Evolutionary conservation across 2,797 vertebrate species (phyloP).

Genomic region (Cichlasoma orientale): DNA sequence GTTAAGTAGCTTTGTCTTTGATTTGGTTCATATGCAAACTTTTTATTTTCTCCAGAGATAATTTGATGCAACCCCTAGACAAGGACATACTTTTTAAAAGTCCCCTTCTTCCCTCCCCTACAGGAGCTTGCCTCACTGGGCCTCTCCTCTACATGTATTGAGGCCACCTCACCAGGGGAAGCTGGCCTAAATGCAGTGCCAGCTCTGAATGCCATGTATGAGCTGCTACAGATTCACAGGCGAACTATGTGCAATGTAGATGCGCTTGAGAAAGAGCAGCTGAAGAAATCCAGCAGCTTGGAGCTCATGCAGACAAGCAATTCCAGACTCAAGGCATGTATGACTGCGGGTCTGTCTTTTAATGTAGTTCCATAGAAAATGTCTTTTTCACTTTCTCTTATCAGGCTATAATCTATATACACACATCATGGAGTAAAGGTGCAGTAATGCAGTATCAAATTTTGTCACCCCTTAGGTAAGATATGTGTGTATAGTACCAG

Average conservation of each 20-base stretch:
- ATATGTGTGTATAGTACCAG: neutral
- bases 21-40: neutral
- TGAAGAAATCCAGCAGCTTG: constrained; percentile 89
- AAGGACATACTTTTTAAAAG: neutral
- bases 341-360: neutral
- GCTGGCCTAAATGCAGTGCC: constrained; percentile 80
- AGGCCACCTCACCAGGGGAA: constrained; percentile 70
- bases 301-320: constrained; percentile 91
- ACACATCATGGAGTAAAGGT: neutral
- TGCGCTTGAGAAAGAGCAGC: constrained; percentile 88
- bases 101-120: neutral
- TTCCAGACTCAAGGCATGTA: constrained; percentile 88
- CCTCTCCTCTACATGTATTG: constrained; percentile 84
- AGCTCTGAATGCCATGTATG: constrained; percentile 90
- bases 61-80: neutral
- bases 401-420: neutral
- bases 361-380: neutral
- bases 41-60: neutral
- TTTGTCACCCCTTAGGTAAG: neutral
- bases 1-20: neutral
- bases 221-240: constrained; percentile 88
- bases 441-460: neutral
- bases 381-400: neutral
- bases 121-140: constrained; percentile 91
- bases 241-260: constrained; percentile 86